Evolutionary conservation across 2,113 vertebrate genomes (phyloP), one percentile per base, ranked within the genome.

Genomic region (Raphicerus campestris): DNA sequence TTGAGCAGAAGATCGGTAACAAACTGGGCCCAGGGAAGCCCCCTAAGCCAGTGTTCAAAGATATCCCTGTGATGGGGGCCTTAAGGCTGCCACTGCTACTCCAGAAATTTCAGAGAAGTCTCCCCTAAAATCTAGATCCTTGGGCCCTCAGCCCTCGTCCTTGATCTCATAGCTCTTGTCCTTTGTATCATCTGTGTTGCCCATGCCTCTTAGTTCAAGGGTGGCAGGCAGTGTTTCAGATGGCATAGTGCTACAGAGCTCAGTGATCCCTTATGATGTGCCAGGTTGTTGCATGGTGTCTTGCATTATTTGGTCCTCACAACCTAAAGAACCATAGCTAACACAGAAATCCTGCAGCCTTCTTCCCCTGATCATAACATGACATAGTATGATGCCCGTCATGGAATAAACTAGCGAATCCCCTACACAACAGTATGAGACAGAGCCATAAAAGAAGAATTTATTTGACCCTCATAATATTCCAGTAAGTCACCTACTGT

Each of bases 141-240:
- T 20, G 11, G 77, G 42, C 5, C 42, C 16, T 53, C 73, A 63
- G 60, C 8, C 8, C 30, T 42, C 3, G 19, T 61, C 9, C 14
- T 22, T 47, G 49, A 13, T n/a, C 28, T 14, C 35, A 42, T 20
- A 39, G 35, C 73, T 75, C 86, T 49, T 51, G 5, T 75, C 9
- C 61, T 87, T 93, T 42, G 7, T 9, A 19, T 91, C 14, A 70
- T 77, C 60, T 70, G 10, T 42, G 82, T 39, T 45, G 1, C 10
- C 9, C 2, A 2, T 7, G 0, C 20, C 6, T 45, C n/a, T 75
- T 5, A 8, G 17, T 24, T 19, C 1, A 17, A 20, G 49, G 17
- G 15, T 32, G 32, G 7, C 56, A 60, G 61, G 66, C 42, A 51
- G 19, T 35, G 49, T 83, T 77, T 49, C 24, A n/a, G 42, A 49